Evolutionary conservation across 1,140 invertebrate species (phyloP).

Genomic region (Zaprionus kolodkinae): DNA sequence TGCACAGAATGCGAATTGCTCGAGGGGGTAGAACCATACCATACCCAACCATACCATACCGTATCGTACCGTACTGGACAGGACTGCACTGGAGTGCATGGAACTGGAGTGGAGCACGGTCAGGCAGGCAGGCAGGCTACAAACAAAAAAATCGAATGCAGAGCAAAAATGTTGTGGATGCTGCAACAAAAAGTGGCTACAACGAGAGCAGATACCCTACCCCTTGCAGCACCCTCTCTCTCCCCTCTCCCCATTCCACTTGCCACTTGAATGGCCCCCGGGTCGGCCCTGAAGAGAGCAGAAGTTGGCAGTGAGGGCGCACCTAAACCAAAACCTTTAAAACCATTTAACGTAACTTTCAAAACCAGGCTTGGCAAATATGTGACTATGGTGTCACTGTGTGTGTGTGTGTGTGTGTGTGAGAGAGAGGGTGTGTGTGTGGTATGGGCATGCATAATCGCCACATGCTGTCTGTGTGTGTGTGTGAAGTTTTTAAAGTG

Average conservation of each 20-base stretch:
- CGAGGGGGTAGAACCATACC: not conserved
- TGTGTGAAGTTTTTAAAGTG: conserved; percentile 43
- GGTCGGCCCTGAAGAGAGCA: not conserved
- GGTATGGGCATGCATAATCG: conserved; percentile 12
- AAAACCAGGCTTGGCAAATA: conserved; percentile 30
- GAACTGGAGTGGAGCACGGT: not conserved
- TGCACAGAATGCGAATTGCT: conserved; percentile 3
- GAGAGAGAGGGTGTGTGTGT: no score
- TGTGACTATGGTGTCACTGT: conserved; percentile 7
- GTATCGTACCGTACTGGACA: not conserved
- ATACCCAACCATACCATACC: not conserved
- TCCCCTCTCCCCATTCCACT: no score
- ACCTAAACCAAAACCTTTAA: conserved; percentile 30
- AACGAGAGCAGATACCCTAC: not conserved
- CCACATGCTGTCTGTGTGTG: not conserved
- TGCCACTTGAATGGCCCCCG: not conserved
- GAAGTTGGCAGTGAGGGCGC: conserved; percentile 11
- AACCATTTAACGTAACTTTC: conserved; percentile 37
- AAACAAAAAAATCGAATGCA: conserved; percentile 6
- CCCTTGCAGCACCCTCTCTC: no score
- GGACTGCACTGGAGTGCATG: not conserved
- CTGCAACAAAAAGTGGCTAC: conserved; percentile 8
- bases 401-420: conserved; percentile 7
- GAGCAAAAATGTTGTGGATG: not conserved
- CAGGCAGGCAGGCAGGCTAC: not conserved